Evolutionary conservation across 2,797 vertebrate genomes (phyloP), one percentile per base, ranked within the genome.

Genomic region (Kryptolebias ocellatus): DNA sequence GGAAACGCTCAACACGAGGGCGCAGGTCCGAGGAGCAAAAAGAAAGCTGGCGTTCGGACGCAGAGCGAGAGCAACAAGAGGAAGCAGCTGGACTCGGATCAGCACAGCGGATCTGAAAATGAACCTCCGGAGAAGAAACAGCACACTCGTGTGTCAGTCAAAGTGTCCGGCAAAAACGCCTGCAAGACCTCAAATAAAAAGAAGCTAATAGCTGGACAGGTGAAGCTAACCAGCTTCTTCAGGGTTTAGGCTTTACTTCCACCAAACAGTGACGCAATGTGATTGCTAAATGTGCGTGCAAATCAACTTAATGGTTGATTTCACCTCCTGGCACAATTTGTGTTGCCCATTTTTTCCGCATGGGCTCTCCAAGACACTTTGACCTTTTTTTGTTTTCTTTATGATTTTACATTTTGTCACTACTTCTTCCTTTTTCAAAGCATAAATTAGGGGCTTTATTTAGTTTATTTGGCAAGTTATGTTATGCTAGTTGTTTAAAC

Each of bases 191-290:
- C 81, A 18, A 72, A 78, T 74, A 96, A 93, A 81, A 91, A 88
- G 87, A 96, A 93, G 76, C 81, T 96, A 74, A 95, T 99, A 57
- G 79, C 89, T 27, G 98, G 97, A 63, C 98, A 99, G 84, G 85
- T 93, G 52, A 99, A 95, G 78, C 83, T 99, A 47, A 98, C 96
- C 60, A 89, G 88, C 57, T 99, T 96, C 90, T 97, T 99, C 87
- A 92, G 92, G 67, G 51, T 97, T 0, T 99, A 89, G 94, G 44
- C 27, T 27, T 37, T 17, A 7, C 17, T 12, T 46, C 14, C 2
- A 18, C 51, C 51, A 14, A 5, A 42, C 39, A 12, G 59, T 31
- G 18, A 44, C 27, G 34, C 3, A 4, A 18, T 24, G 17, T 34
- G 5, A 42, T 27, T 18, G 44, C 61, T 15, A 63, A 57, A 54